Conservation (phyloP, 2,113 vertebrate genomes). For the Callithrix jacchus region DNA sequence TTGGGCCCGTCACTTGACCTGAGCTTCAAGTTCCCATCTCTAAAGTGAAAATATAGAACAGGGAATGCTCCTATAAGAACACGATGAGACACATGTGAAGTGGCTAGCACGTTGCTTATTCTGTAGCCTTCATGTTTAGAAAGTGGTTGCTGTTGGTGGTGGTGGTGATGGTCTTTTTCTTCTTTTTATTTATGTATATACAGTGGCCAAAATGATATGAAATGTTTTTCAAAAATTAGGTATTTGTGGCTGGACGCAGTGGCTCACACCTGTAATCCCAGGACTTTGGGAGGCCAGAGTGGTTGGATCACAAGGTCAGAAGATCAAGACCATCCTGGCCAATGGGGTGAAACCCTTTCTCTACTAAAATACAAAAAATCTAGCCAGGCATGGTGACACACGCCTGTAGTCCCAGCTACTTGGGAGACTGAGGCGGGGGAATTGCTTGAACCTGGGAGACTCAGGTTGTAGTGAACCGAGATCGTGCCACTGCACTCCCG, state of each 20-base stretch:
- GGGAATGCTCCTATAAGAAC: background rate
- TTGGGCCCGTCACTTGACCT: background rate
- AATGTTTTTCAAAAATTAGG: background rate
- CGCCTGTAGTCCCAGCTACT: too few relatives aligned
- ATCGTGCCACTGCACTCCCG: too few relatives aligned
- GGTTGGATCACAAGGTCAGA: too few relatives aligned
- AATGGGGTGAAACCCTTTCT: too few relatives aligned
- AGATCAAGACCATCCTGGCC: too few relatives aligned
- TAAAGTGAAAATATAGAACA: background rate
- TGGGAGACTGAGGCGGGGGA: too few relatives aligned
- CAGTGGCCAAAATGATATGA: background rate
- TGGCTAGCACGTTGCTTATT: background rate
- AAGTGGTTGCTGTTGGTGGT: background rate
- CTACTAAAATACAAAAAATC: too few relatives aligned
- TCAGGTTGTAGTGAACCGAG: too few relatives aligned
- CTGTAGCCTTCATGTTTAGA: background rate
- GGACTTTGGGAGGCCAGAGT: too few relatives aligned
- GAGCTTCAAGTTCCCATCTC: background rate
- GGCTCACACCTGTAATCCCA: too few relatives aligned
- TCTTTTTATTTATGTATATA: background rate
- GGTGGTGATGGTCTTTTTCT: background rate
- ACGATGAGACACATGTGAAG: background rate
- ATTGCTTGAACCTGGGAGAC: too few relatives aligned
- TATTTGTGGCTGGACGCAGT: background rate
- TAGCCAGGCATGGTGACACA: accelerated